A percentile compares a stretch with the other conserved stretches of the same genome.
These are phyloP conservation scores for Odontocolon sp. DNA, from an alignment of 2,888 invertebrate species.

Conservation along the genomic window DNA sequence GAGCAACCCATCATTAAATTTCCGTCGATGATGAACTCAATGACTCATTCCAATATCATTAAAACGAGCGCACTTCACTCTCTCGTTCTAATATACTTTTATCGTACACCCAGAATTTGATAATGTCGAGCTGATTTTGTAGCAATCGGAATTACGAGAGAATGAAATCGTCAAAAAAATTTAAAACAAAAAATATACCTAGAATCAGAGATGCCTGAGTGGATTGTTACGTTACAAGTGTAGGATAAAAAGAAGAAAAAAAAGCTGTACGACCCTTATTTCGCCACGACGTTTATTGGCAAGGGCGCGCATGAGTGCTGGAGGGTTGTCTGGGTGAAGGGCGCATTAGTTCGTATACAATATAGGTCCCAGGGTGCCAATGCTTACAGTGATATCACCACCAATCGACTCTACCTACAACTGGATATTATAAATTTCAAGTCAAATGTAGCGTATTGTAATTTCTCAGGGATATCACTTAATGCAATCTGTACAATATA, in stretches of 20 bases:
- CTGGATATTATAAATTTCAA: constrained; percentile 79
- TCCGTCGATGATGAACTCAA: constrained; percentile 37
- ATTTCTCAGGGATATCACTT: constrained; percentile 77
- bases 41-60: constrained; percentile 51
- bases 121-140: neutral
- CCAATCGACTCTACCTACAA: constrained; percentile 60
- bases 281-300: constrained; percentile 69
- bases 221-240: constrained; percentile 46
- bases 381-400: constrained; percentile 64
- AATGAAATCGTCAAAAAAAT: neutral
- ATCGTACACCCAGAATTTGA: neutral
- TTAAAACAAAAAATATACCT: constrained; percentile 25
- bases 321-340: constrained; percentile 61
- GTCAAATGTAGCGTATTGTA: constrained; percentile 80
- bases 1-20: constrained; percentile 42
- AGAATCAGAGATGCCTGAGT: constrained; percentile 20
- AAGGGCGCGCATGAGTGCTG: constrained; percentile 56
- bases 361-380: constrained; percentile 78
- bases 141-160: no score
- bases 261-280: constrained; percentile 49
- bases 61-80: constrained; percentile 28
- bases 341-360: constrained; percentile 74
- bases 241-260: constrained; percentile 13
- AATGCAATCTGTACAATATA: constrained; percentile 76
- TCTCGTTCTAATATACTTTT: constrained; percentile 7